Evolutionary conservation across 2,113 vertebrate species (phyloP).

Genomic region (Anseranas semipalmata): DNA sequence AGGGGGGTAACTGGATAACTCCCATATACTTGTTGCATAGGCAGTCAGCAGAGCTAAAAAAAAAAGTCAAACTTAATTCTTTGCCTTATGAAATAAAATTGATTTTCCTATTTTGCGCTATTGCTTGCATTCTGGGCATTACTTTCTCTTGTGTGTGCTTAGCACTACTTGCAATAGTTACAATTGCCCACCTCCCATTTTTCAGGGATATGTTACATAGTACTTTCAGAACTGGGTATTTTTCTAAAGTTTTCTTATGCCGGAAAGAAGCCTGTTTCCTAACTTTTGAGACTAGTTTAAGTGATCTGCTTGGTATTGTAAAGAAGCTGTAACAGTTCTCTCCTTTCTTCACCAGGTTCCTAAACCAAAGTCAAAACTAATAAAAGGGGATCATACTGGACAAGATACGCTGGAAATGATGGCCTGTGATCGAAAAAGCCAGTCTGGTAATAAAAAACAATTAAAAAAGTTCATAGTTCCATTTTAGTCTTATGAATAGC

Average conservation of each 20-base stretch:
- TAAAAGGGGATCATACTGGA: constrained; percentile 83
- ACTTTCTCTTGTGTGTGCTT: neutral
- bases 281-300: neutral
- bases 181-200: neutral
- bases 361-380: constrained; percentile 88
- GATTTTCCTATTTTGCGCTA: neutral
- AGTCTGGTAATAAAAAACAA: constrained; percentile 82
- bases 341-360: constrained; percentile 80
- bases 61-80: neutral
- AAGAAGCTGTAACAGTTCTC: neutral
- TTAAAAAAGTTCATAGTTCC: neutral
- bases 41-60: neutral
- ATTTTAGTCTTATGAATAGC: neutral
- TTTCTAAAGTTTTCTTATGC: neutral
- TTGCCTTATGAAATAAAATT: neutral
- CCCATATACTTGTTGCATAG: neutral
- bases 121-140: neutral
- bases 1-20: neutral
- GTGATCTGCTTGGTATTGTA: neutral
- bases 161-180: neutral
- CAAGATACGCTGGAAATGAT: constrained; percentile 85
- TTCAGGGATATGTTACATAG: neutral
- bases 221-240: neutral
- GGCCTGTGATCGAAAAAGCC: constrained; percentile 92
- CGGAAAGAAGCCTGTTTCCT: neutral